Base-by-base conservation (phyloP, 2,888 invertebrate species). In the Harpalus rubripes region DNA sequence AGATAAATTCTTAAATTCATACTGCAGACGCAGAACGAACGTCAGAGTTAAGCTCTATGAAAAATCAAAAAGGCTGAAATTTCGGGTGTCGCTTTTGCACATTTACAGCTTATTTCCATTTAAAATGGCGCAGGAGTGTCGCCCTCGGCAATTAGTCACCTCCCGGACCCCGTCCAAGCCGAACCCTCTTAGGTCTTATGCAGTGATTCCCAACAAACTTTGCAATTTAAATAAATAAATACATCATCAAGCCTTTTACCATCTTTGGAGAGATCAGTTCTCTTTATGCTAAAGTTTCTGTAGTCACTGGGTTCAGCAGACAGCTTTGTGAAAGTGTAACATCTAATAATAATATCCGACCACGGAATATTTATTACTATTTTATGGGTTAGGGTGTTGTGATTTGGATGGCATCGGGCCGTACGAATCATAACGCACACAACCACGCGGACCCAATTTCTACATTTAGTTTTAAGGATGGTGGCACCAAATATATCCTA, bases 21-120 rank as follows among this genome's bases (percentile, higher is more conserved):
- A 74, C 44, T 10, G 41, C 18, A 74, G 6, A 52, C 8, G 72
- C 22, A 41, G 7, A 44, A 44, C 12, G 44, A 44, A 41, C 22
- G 72, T 74, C 44, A 74, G 72, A 15, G 26, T 7, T 16, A 65
- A 41, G 22, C 22, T 56, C 78, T 58, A 78, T 78, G 78, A 78
- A 78, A 78, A 78, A 78, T 78, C 78, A 78, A 78, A 76, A 78
- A 78, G 56, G 58, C 78, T 58, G 26, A 58, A 44, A 78, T 58
- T 78, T 58, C 32, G 78, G 78, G 56, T 78, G 78, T 78, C 78
- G 78, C 78, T 78, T 58, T 78, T 58, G 58, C 78, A 59, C 80
- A 61, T 80, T 80, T 61, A 80, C 80, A 61, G 59, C 80, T 80
- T 80, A 80, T 80, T 80, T 80, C 80, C 80, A 80, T 80, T 80